Evolutionary conservation across 2,797 vertebrate genomes (phyloP), one percentile per base, ranked within the genome.

Genomic region (Alosa sapidissima): DNA sequence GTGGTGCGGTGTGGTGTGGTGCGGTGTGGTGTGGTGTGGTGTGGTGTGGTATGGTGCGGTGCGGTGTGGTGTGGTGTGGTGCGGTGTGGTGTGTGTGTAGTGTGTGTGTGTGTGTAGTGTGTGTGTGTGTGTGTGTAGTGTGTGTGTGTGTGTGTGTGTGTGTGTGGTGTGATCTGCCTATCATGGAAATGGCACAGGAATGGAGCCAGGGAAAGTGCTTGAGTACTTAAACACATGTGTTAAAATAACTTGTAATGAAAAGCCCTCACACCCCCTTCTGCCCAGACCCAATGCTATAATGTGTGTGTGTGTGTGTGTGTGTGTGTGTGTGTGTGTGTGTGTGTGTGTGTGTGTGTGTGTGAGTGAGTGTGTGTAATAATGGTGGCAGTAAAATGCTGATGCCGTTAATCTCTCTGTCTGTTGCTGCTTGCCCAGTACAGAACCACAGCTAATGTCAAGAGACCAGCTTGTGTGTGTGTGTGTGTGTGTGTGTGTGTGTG

Each of bases 241-340:
- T 75, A 75, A 75, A 75, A 75, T 75, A 75, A 75, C 68, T 75
- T 75, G 45, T 75, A 75, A 75, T 75, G 68, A 75, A 75, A 75
- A 75, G 36, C 68, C 68, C 68, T 75, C 14, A 14, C 62, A 65
- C 62, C 62, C 62, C 62, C 68, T 75, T 75, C 16, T 75, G 68
- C 68, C 68, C 33, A 75, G 68, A 36, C 33, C 68, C 33, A 75
- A 75, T 75, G 68, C 36, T 75, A 75, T 75, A 75, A 75, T 75
- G 68, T 75, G 68, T 75, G 68, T 75, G 68, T 75, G 62, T 68
- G 62, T 68, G 60, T 62, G 60, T 62, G 60, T 62, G 60, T 62
- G 60, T 62, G 60, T 62, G 60, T 62, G 60, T 62, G 60, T 62
- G 60, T 62, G 60, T 62, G 58, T 62, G 58, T 62, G 58, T 62